Percentiles rank a stretch among this genome's conserved stretches.
Evolutionary conservation across 2,797 vertebrate genomes (phyloP).

Genomic region (Okamejei kenojei): DNA sequence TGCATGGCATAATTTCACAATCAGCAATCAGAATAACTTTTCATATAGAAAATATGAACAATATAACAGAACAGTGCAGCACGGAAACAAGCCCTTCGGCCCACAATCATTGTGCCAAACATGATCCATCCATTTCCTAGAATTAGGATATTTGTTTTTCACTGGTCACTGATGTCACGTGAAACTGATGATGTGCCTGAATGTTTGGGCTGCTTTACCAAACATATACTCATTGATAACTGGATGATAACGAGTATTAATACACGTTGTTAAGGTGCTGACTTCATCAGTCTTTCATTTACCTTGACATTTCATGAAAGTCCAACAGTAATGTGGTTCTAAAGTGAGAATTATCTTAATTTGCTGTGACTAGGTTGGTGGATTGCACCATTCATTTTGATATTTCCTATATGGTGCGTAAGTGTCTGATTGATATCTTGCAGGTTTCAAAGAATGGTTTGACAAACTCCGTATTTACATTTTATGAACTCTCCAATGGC

Average conservation of each 20-base stretch:
- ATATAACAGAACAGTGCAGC: no score
- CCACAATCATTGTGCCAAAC: no score
- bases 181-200: not conserved
- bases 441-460: conserved; percentile 84
- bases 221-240: not conserved
- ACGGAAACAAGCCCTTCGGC: no score
- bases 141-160: not conserved
- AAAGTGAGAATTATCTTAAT: not conserved
- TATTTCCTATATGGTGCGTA: not conserved
- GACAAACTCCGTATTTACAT: conserved; percentile 88
- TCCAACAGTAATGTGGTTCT: not conserved
- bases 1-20: not conserved
- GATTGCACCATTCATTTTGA: not conserved
- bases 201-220: not conserved
- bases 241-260: not conserved
- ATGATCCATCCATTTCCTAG: not conserved
- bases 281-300: not conserved
- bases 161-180: not conserved
- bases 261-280: not conserved
- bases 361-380: not conserved
- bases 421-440: not conserved
- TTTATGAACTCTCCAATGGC: conserved; percentile 81
- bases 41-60: no score
- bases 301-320: not conserved
- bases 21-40: not conserved